These are phyloP conservation scores for Celastrina argiolus DNA, from an alignment of 2,888 invertebrate species.

Conservation along the genomic window DNA sequence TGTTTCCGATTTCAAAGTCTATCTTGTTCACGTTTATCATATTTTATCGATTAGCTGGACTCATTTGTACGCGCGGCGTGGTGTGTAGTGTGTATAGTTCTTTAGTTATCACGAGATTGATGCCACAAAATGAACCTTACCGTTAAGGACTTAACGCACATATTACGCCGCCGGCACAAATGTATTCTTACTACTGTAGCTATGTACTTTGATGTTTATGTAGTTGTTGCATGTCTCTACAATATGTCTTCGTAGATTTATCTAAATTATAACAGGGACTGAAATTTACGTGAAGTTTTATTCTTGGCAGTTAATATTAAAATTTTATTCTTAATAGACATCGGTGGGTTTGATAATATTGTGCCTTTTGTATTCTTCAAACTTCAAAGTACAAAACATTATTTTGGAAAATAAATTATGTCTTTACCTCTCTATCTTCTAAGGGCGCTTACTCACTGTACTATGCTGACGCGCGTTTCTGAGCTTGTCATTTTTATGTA, in stretches of 20 bases:
- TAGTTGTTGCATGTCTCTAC: neutral
- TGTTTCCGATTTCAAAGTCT: slow-evolving; percentile 65
- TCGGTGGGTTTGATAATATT: slow-evolving; percentile 11
- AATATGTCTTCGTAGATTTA: neutral
- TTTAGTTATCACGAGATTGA: slow-evolving; percentile 2
- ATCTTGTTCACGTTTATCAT: slow-evolving; percentile 66
- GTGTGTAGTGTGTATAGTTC: slow-evolving; percentile 12
- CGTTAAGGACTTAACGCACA: neutral
- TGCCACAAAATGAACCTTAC: neutral
- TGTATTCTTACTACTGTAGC: slow-evolving; percentile 13
- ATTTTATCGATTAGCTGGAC: slow-evolving; percentile 55
- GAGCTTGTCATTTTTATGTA: neutral
- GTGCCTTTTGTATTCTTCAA: slow-evolving; percentile 12
- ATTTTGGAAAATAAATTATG: neutral
- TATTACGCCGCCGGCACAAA: slow-evolving; percentile 1
- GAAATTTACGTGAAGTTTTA: slow-evolving; percentile 3
- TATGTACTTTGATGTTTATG: slow-evolving; percentile 4
- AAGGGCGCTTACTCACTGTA: neutral
- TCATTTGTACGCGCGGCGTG: slow-evolving; percentile 43
- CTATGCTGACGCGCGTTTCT: neutral
- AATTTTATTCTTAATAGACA: neutral
- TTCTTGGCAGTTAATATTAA: neutral
- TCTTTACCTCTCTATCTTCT: neutral
- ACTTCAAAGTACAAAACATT: neutral
- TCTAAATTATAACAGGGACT: slow-evolving; percentile 12